These are phyloP conservation scores for Diabrotica undecimpunctata DNA, from an alignment of 1,140 invertebrate species.

Conservation along the genomic window DNA sequence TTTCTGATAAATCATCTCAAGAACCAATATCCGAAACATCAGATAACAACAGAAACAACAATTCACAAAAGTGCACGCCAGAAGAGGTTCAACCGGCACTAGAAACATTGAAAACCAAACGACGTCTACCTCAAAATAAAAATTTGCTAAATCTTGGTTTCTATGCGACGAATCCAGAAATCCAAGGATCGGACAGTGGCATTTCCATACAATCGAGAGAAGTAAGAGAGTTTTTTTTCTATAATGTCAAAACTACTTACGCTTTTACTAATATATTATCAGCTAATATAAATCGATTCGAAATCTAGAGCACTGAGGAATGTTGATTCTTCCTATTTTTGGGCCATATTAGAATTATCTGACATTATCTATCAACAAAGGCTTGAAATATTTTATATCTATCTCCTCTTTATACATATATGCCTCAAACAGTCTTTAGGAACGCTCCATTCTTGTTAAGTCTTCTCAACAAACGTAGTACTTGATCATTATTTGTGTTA, in stretches of 20 bases:
- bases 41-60: conserved; percentile 74
- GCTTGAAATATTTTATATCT: no score
- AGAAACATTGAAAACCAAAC: conserved; percentile 55
- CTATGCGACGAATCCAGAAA: conserved; percentile 64
- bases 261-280: no score
- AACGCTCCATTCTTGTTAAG: no score
- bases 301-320: no score
- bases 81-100: conserved; percentile 48
- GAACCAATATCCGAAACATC: conserved; percentile 76
- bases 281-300: no score
- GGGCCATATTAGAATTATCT: no score
- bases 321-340: no score
- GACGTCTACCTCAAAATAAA: conserved; percentile 68
- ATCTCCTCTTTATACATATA: no score
- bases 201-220: conserved; percentile 78
- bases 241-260: neutral
- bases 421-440: no score
- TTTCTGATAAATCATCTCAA: conserved; percentile 86
- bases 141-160: conserved; percentile 69
- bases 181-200: conserved; percentile 79
- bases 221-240: conserved; percentile 35
- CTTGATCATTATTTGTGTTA: no score
- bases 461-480: no score
- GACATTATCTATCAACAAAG: no score
- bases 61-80: conserved; percentile 68